phyloP scores from a whole-genome alignment of 2,888 invertebrate species.

The Tenthredo amoena region DNA sequence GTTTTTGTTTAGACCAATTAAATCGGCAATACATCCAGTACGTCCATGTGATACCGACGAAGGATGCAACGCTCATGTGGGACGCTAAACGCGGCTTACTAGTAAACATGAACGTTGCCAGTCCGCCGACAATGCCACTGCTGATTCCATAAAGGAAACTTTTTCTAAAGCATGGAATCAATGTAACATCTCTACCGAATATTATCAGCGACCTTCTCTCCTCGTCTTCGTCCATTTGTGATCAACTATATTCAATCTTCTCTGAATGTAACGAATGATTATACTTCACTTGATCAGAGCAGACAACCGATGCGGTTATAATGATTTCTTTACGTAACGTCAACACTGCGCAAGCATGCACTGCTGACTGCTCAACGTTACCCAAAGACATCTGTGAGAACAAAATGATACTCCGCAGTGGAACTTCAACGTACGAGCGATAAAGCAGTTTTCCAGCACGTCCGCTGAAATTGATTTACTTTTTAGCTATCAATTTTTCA shows the following conservation, averaged over 20 bases:
- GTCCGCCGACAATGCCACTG: conserved; percentile 84
- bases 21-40: conserved; percentile 39
- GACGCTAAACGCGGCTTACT: conserved; percentile 77
- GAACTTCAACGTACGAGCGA: background rate
- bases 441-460: background rate
- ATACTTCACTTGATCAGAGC: conserved; percentile 11
- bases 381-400: background rate
- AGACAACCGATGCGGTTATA: background rate
- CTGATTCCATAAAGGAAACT: conserved; percentile 88
- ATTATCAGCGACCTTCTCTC: conserved; percentile 80
- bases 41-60: conserved; percentile 33
- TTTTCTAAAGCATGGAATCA: conserved; percentile 90
- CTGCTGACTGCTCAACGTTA: background rate
- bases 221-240: conserved; percentile 48
- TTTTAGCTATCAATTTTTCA: too few species aligned
- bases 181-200: conserved; percentile 86
- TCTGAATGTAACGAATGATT: background rate
- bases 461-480: background rate
- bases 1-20: conserved; percentile 8
- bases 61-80: conserved; percentile 2
- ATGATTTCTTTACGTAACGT: conserved; percentile 37
- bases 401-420: background rate
- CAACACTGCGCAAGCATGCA: background rate
- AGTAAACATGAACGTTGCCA: conserved; percentile 87
- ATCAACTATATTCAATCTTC: background rate